Percentiles rank a stretch among this genome's conserved stretches.
These are phyloP conservation scores for Molossus molossus DNA, from an alignment of 2,797 vertebrate species.

Conservation along the genomic window DNA sequence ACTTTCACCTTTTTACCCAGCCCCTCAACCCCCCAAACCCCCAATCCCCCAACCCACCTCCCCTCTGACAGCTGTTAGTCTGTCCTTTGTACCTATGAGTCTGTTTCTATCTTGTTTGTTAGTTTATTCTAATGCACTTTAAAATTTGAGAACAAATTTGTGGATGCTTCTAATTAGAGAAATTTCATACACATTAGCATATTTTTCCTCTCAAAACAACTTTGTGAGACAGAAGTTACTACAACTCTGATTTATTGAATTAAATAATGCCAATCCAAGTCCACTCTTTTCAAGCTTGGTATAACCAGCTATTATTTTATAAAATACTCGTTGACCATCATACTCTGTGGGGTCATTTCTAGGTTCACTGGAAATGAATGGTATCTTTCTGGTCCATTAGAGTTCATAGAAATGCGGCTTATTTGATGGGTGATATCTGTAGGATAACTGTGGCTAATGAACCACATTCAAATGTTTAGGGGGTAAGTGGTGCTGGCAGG, in stretches of 20 bases:
- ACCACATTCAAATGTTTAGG: neutral
- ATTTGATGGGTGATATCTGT: neutral
- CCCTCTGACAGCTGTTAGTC: neutral
- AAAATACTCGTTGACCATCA: neutral
- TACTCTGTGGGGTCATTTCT: neutral
- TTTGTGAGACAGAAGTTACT: neutral
- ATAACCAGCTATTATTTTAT: slow-evolving; percentile 44
- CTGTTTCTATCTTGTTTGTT: neutral
- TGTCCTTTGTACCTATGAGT: neutral
- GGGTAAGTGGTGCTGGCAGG: neutral
- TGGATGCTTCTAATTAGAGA: neutral
- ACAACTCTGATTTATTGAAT: slow-evolving; percentile 1
- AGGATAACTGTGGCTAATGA: neutral
- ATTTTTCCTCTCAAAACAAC: slow-evolving; percentile 22
- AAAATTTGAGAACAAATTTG: neutral
- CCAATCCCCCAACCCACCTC: neutral
- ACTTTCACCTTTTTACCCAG: neutral
- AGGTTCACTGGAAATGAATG: slow-evolving; percentile 37
- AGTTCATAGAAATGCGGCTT: neutral
- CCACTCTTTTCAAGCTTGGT: neutral
- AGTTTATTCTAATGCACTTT: neutral
- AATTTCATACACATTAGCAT: neutral
- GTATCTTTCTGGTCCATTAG: neutral
- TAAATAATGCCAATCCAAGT: neutral
- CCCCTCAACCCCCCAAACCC: neutral